Evolutionary conservation across 2,797 vertebrate genomes (phyloP), one percentile per base, ranked within the genome.

Genomic region (Schizopygopsis pylzovi): DNA sequence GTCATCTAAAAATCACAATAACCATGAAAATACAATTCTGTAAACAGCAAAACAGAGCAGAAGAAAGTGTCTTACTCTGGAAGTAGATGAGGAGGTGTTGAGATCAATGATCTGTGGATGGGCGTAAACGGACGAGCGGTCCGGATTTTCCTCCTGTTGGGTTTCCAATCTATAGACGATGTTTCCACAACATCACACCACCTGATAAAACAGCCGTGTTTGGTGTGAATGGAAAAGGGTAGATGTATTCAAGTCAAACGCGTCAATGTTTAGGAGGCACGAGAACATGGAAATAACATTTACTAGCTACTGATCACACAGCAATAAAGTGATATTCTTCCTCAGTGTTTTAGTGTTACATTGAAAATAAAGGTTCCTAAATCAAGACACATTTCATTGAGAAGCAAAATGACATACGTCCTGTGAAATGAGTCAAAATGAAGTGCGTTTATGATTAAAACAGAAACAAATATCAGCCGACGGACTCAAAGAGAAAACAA

Each of bases 81-180:
- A 22, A 84, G 67, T n/a, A 56, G 11, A 6, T 85, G 47, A 33
- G 72, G 76, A 33, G 73, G 61, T 56, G 65, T 67, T 2, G 91
- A 90, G 18, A 94, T 90, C 91, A 96, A 88, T 25, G 91, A 94
- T 90, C 63, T 92, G 88, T 95, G 87, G 78, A 93, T 0, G 0
- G 94, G 95, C 54, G 92, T 90, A 90, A 96, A 96, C 0, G 93
- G 95, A 25, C 82, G 76, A 1, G 90, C 84, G 18, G 85, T 83
- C 10, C 63, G 81, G 59, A 82, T 88, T 72, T 82, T 89, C 45
- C 45, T 87, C 39, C 43, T 6, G 54, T 13, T 72, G 22, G 18
- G 22, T 37, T 83, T 88, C 22, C 8, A 86, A 13, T 20, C 37
- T 37, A 65, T 76, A n/a, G 76, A 82, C 56, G 82, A 81, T 39